Evolutionary conservation across 1,140 invertebrate genomes (phyloP).

Genomic region (Cyclina sinensis): DNA sequence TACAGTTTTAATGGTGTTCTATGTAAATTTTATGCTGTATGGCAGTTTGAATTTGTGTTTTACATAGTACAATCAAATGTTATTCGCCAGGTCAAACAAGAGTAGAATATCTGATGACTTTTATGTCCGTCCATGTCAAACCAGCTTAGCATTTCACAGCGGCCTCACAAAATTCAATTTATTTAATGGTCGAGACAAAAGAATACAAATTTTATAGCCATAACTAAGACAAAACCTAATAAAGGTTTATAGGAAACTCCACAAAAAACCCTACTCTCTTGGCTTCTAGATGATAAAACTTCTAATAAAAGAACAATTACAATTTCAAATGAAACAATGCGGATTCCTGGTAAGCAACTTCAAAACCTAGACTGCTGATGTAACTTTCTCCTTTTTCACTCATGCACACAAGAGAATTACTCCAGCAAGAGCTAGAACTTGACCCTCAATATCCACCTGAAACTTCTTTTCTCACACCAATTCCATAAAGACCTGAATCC

Average conservation of each 20-base stretch:
- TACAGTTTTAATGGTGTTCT: conserved; percentile 40
- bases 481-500: too few relatives aligned
- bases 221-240: conserved; percentile 33
- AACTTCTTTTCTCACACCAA: too few relatives aligned
- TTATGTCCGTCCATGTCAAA: conserved; percentile 57
- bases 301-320: conserved; percentile 28
- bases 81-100: conserved; percentile 56
- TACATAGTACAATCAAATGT: conserved; percentile 56
- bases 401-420: too few relatives aligned
- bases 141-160: conserved; percentile 41
- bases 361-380: neutral
- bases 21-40: conserved; percentile 58
- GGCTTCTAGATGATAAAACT: neutral
- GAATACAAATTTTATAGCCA: conserved; percentile 63
- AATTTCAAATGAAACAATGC: conserved; percentile 21
- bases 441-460: too few relatives aligned
- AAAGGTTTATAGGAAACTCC: neutral
- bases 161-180: conserved; percentile 67
- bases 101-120: conserved; percentile 64
- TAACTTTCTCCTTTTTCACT: neutral
- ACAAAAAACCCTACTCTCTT: conserved; percentile 14
- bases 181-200: conserved; percentile 66
- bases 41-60: conserved; percentile 49
- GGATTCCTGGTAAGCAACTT: neutral
- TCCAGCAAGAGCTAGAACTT: too few relatives aligned